Conservation (phyloP, 92 coral and sea anemone genomes). For the Plumapathes pennacea region DNA sequence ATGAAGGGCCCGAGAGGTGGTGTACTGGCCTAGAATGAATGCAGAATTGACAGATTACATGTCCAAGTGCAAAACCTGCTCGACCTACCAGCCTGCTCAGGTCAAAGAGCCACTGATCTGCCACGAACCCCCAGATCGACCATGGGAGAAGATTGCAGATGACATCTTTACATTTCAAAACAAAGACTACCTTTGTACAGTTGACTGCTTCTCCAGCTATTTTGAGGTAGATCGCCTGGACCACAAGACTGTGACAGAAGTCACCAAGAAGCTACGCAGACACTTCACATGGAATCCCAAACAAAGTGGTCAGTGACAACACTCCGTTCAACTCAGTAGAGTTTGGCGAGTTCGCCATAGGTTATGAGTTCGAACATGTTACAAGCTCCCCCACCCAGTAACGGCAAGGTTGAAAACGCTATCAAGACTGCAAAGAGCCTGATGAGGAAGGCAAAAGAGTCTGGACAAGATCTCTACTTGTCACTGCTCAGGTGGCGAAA, state of each 20-base stretch:
- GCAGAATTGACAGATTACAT: conserved; percentile 17
- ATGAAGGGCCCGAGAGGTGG: conserved; percentile 46
- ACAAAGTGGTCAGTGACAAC: conserved; percentile 25
- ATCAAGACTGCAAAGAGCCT: conserved; percentile 26
- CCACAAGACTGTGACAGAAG: conserved; percentile 39
- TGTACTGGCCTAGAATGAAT: conserved; percentile 39
- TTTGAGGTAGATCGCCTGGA: conserved; percentile 35
- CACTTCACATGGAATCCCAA: conserved; percentile 51
- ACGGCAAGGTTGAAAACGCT: conserved; percentile 35
- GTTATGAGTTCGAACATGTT: conserved; percentile 34
- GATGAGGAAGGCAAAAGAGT: conserved; percentile 24
- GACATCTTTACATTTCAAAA: conserved; percentile 35
- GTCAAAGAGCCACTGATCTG: conserved; percentile 40
- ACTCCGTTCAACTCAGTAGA: conserved; percentile 22
- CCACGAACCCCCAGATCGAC: conserved; percentile 33
- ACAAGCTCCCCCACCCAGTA: conserved; percentile 53
- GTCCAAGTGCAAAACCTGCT: conserved; percentile 38
- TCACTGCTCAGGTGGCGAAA: conserved; percentile 12
- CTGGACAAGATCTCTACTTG: conserved; percentile 6
- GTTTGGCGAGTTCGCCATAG: conserved; percentile 19
- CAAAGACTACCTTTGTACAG: conserved; percentile 31
- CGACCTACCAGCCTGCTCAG: conserved; percentile 15
- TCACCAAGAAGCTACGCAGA: conserved; percentile 28
- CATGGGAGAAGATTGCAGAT: conserved; percentile 39
- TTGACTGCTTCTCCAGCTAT: conserved; percentile 40